Evolutionary conservation across 2,888 invertebrate genomes (phyloP).

Genomic region (Zygothrica quintamaculata): DNA sequence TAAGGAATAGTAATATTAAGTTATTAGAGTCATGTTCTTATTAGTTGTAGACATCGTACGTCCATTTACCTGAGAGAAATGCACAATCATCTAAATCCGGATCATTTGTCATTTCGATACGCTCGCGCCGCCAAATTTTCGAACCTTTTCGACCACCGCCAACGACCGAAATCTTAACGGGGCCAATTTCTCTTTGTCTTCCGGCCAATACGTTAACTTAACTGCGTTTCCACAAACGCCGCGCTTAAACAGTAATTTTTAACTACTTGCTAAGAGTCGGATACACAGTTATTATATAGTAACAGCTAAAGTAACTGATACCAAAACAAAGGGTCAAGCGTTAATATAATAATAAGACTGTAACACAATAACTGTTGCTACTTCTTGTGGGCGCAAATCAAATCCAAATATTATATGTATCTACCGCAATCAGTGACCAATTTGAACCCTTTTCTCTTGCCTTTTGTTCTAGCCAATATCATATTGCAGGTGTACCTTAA

Average conservation of each 20-base stretch:
- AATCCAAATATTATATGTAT: slow-evolving; percentile 53
- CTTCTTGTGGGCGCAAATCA: slow-evolving; percentile 2
- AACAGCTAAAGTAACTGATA: not conserved
- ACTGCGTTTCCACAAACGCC: slow-evolving; percentile 67
- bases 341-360: not conserved
- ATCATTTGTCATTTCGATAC: slow-evolving; percentile 92
- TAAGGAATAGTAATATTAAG: no score
- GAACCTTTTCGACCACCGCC: slow-evolving; percentile 84
- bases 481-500: no score
- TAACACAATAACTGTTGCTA: slow-evolving; percentile 8
- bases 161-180: slow-evolving; percentile 85
- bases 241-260: slow-evolving; percentile 22
- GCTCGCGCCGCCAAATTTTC: slow-evolving; percentile 85
- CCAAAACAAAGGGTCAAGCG: slow-evolving; percentile 15
- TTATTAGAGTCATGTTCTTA: no score
- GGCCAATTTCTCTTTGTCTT: slow-evolving; percentile 84
- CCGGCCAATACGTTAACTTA: slow-evolving; percentile 84
- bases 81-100: slow-evolving; percentile 97
- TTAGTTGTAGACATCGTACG: not conserved
- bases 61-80: slow-evolving; percentile 91
- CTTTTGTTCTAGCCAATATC: slow-evolving; percentile 7
- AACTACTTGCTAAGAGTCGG: not conserved
- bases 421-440: slow-evolving; percentile 25
- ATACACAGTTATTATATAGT: not conserved
- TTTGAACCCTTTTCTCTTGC: slow-evolving; percentile 44